Conservation (phyloP, 2,888 invertebrate species). For the Candidula unifasciata region DNA sequence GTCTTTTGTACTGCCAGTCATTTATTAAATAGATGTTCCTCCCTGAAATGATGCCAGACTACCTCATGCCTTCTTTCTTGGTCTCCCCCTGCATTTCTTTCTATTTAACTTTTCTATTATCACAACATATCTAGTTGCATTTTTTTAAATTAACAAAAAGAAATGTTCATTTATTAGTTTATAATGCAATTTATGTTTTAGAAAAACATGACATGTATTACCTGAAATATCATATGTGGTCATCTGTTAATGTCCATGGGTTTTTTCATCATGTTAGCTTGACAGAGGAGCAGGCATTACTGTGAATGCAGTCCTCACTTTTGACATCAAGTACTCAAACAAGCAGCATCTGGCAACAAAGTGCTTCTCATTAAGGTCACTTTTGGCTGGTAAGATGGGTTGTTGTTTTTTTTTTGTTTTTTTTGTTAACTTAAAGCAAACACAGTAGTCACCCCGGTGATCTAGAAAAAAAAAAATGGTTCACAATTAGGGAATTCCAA, state of each 20-base stretch:
- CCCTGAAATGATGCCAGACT: too few relatives aligned
- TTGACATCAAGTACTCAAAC: constrained; percentile 79
- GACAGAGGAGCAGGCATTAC: constrained; percentile 78
- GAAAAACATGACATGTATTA: background rate
- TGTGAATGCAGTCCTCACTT: constrained; percentile 78
- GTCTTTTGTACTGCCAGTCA: too few relatives aligned
- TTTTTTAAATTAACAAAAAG: too few relatives aligned
- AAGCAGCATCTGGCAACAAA: constrained; percentile 79
- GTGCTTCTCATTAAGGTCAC: constrained; percentile 78
- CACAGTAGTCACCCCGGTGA: too few relatives aligned
- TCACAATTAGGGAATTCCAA: too few relatives aligned
- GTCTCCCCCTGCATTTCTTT: too few relatives aligned
- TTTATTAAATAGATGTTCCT: too few relatives aligned
- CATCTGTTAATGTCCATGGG: background rate
- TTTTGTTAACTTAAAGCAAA: background rate
- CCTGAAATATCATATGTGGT: background rate
- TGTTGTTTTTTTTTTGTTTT: too few relatives aligned
- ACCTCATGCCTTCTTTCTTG: too few relatives aligned
- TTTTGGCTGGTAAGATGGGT: constrained; percentile 78
- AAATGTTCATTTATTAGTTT: background rate
- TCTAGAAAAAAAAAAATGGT: too few relatives aligned
- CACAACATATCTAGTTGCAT: too few relatives aligned
- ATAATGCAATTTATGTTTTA: background rate
- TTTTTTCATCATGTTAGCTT: constrained; percentile 60
- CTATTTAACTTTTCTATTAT: too few relatives aligned